Evolutionary conservation across 2,888 invertebrate genomes (phyloP), one percentile per base, ranked within the genome.

Genomic region (Dorcus hopei): DNA sequence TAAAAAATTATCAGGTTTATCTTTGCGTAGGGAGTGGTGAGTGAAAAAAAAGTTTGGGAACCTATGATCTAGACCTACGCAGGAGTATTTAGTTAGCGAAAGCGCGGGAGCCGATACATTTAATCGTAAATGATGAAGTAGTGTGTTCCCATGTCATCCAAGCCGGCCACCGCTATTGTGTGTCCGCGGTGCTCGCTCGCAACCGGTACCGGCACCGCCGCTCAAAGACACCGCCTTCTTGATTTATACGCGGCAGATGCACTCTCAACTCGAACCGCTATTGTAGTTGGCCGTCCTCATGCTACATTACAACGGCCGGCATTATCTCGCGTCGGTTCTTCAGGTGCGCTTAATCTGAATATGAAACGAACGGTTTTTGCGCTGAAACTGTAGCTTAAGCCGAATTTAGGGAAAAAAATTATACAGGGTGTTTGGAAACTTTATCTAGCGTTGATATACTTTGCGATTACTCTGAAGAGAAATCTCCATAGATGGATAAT

Each of bases 161-260:
- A 16, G 45, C 45, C 45, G 45, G 45, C 45, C 45, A 45, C 45
- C 45, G 45, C 45, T 45, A 45, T 45, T 45, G 45, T 45, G 45
- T 45, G 45, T 45, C 45, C 45, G 45, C 45, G 45, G 45, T 19
- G 45, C 9, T n/a, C 45, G 45, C 45, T 45, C 16, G 45, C 45
- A 45, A 45, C 45, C 45, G 45, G 45, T 45, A 45, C 45, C 45
- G 45, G 45, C 23, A 45, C 45, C 45, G 23, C 5, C n/a, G 45
- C 57, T 52, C 57, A 57, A 57, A 57, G 57, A 52, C 45, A 40
- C 57, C 57, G 57, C 51, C 39, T 33, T 45, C 50, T 45, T 57
- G 57, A 57, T 57, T 57, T 57, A 57, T 57, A 47, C 52, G 16
- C 57, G 33, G 51, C 45, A 57, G 57, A 52, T 57, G 57, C 51